phyloP scores from a whole-genome alignment of 2,113 vertebrate genomes.

The Orthonyx spaldingii region DNA sequence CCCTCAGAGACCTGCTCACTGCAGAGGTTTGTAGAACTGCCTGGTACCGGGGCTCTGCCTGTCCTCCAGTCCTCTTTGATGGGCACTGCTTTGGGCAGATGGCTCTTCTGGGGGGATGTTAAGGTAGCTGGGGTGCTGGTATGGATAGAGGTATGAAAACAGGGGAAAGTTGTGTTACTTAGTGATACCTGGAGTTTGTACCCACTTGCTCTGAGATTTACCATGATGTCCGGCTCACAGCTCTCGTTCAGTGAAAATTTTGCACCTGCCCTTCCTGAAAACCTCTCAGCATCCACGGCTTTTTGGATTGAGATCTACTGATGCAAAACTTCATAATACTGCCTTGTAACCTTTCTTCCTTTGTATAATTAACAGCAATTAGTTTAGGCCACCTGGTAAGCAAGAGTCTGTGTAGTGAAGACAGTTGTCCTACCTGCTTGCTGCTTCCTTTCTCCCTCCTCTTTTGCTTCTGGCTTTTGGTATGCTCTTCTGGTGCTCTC shows the following conservation, averaged over 20 bases:
- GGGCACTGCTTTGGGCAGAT: background rate
- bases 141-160: background rate
- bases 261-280: background rate
- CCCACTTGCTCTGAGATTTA: background rate
- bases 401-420: rapidly evolving
- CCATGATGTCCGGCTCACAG: background rate
- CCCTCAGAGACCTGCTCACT: background rate
- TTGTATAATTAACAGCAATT: background rate
- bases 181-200: background rate
- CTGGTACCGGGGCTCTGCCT: background rate
- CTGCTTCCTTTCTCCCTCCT: background rate
- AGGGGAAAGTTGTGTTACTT: background rate
- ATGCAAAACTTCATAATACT: background rate
- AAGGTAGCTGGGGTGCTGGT: background rate
- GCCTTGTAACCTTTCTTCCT: background rate
- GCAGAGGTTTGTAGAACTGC: rapidly evolving
- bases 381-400: background rate
- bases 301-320: background rate
- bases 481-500: background rate
- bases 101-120: rapidly evolving
- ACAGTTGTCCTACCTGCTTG: background rate
- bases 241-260: background rate
- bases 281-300: background rate
- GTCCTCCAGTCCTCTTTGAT: background rate
- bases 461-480: background rate